Evolutionary conservation across 1,140 invertebrate species (phyloP).

Genomic region (Galendromus occidentalis): DNA sequence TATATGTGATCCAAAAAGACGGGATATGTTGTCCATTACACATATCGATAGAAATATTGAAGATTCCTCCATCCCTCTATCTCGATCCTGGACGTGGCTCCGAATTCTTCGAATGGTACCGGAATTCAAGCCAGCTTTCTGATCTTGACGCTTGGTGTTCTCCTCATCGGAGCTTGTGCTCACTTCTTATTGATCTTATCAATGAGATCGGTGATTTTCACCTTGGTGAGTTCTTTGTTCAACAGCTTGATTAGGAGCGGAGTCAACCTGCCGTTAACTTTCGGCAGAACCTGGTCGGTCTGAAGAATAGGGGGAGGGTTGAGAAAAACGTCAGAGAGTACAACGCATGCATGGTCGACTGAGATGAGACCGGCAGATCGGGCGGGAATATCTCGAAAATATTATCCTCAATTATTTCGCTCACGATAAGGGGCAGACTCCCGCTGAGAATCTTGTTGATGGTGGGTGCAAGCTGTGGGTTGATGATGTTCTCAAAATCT

Average conservation of each 20-base stretch:
- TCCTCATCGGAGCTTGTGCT: too few species aligned
- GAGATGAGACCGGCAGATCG: neutral
- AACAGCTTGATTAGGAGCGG: neutral
- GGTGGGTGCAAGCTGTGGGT: neutral
- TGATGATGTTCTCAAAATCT: neutral
- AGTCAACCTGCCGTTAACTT: neutral
- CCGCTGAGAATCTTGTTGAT: neutral
- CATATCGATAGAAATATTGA: too few species aligned
- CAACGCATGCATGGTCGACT: too few species aligned
- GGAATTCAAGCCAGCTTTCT: too few species aligned
- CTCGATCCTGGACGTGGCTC: too few species aligned
- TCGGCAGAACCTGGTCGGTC: neutral
- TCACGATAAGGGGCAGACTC: neutral
- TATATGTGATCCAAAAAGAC: too few species aligned
- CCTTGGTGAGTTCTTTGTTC: neutral
- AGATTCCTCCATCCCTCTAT: too few species aligned
- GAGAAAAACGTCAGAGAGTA: too few species aligned
- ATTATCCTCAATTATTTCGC: neutral
- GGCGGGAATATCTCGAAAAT: neutral
- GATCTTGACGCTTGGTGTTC: too few species aligned
- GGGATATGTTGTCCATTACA: too few species aligned
- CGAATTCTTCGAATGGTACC: too few species aligned
- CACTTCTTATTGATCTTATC: neutral
- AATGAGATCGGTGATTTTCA: neutral
- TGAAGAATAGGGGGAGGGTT: neutral